Percentiles rank a stretch among this genome's conserved stretches.
Evolutionary conservation across 2,797 vertebrate species (phyloP).

Genomic region (Gobionotothen gibberifrons): DNA sequence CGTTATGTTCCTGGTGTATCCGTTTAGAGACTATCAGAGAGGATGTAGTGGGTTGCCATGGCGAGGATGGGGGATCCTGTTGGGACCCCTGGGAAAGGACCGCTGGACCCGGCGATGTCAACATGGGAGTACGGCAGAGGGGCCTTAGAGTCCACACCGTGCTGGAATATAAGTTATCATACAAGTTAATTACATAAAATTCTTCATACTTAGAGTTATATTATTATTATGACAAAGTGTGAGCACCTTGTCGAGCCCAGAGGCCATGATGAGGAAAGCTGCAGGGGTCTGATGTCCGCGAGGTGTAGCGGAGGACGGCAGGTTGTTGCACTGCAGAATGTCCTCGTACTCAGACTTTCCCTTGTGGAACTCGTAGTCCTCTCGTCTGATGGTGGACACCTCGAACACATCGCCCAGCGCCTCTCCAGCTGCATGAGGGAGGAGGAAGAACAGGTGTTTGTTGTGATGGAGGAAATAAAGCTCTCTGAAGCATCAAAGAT

Average conservation of each 20-base stretch:
- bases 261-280: conserved; percentile 89
- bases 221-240: background rate
- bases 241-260: conserved; percentile 86
- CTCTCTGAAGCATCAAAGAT: background rate
- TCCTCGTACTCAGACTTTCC: conserved; percentile 89
- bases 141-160: conserved; percentile 80
- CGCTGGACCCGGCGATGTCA: conserved; percentile 88
- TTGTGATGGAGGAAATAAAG: background rate
- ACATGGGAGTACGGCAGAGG: conserved; percentile 86
- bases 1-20: background rate
- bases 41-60: conserved; percentile 84
- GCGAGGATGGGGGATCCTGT: conserved; percentile 86
- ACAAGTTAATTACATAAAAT: conserved; percentile 4
- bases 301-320: conserved; percentile 84
- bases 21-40: conserved; percentile 53
- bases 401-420: conserved; percentile 85
- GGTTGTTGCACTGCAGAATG: conserved; percentile 86
- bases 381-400: conserved; percentile 85
- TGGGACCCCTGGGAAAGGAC: conserved; percentile 87
- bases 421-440: conserved; percentile 80
- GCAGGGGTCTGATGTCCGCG: conserved; percentile 87
- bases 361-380: conserved; percentile 88
- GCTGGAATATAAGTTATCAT: conserved; percentile 51
- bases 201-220: background rate
- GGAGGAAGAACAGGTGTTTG: background rate